phyloP scores from a whole-genome alignment of 92 coral and sea anemone species.

The Virgularia gustaviana region DNA sequence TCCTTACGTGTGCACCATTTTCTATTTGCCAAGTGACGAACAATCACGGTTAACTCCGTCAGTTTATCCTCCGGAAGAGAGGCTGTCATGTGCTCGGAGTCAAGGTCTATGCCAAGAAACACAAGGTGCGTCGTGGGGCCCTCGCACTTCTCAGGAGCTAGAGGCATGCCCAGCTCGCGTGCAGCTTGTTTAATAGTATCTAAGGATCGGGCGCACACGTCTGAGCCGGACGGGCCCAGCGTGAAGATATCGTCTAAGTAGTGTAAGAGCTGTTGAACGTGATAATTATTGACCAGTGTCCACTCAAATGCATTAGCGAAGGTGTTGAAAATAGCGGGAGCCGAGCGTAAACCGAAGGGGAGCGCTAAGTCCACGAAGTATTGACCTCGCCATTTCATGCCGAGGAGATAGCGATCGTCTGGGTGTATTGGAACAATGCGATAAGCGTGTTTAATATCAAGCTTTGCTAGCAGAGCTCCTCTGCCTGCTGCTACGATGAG shows the following conservation, averaged over 20 bases:
- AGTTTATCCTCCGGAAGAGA: constrained; percentile 28
- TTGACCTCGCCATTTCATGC: too few relatives aligned
- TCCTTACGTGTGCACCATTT: too few relatives aligned
- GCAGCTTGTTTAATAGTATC: neutral
- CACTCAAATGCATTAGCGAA: constrained; percentile 11
- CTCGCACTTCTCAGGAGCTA: constrained; percentile 28
- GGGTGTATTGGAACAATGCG: neutral
- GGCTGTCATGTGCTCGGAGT: constrained; percentile 15
- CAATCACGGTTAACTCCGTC: constrained; percentile 1
- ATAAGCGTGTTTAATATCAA: too few relatives aligned
- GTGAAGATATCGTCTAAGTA: constrained; percentile 30
- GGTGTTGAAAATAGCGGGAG: neutral
- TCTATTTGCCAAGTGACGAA: too few relatives aligned
- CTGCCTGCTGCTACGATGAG: neutral
- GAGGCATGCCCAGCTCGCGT: constrained; percentile 17
- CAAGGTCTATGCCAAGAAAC: constrained; percentile 37
- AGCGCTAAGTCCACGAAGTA: neutral
- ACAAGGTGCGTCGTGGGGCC: constrained; percentile 26
- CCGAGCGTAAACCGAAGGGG: constrained; percentile 6
- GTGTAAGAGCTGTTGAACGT: constrained; percentile 7
- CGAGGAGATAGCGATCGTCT: too few relatives aligned
- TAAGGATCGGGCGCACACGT: constrained; percentile 12
- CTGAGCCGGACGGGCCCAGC: constrained; percentile 17
- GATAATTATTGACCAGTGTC: neutral
- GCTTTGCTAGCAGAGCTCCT: too few relatives aligned